phyloP scores from a whole-genome alignment of 2,888 invertebrate species.

The Chrysolina oricalcia region DNA sequence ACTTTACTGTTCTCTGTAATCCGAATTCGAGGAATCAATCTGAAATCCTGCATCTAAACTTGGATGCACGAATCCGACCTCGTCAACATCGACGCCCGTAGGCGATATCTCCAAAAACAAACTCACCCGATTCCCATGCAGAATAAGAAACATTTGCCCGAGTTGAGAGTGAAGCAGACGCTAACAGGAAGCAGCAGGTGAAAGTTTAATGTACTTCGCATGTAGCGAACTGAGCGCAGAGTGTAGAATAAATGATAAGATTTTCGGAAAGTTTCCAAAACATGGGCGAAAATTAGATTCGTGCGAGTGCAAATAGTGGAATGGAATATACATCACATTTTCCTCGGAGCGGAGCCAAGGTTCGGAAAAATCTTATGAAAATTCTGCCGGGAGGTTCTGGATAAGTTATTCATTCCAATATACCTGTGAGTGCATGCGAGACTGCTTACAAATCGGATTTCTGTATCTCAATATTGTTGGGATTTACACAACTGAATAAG shows the following conservation, averaged over 20 bases:
- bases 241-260: not conserved
- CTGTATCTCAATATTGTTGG: not conserved
- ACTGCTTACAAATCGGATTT: not conserved
- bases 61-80: not conserved
- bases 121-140: not conserved
- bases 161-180: not conserved
- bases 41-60: too few species aligned
- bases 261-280: not conserved
- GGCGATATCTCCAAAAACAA: not conserved
- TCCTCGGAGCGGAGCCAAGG: not conserved
- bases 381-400: not conserved
- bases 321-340: not conserved
- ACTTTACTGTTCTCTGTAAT: too few species aligned
- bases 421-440: not conserved
- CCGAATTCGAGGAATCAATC: too few species aligned
- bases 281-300: not conserved
- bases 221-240: constrained; percentile 1
- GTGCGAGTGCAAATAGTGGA: not conserved
- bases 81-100: not conserved
- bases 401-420: constrained; percentile 5
- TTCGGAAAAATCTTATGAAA: not conserved
- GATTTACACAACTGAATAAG: too few species aligned
- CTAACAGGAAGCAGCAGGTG: constrained; percentile 1
- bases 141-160: not conserved
- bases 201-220: constrained; percentile 11